Percentiles rank a stretch among this genome's conserved stretches.
phyloP scores from a whole-genome alignment of 1,140 invertebrate species.

The Cyrtorhinus lividipennis region DNA sequence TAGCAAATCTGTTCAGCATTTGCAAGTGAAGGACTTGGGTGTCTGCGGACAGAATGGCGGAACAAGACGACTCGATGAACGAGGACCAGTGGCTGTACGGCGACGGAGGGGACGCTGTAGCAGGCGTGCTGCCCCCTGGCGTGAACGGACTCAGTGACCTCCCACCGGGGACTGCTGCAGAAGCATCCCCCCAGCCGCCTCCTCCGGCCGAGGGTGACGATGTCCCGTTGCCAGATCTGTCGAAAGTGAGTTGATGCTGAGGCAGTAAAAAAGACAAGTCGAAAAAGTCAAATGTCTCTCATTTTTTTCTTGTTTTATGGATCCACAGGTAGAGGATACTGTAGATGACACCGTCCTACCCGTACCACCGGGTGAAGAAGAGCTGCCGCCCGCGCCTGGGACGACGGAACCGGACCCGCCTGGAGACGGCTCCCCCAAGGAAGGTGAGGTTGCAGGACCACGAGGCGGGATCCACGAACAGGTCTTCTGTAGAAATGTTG shows the following conservation, averaged over 20 bases:
- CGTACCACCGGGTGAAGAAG: background rate
- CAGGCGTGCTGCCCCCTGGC: background rate
- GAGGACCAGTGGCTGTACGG: conserved; percentile 64
- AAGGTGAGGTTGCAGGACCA: background rate
- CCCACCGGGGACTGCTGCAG: conserved; percentile 30
- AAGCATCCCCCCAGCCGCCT: conserved; percentile 36
- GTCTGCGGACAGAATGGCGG: background rate
- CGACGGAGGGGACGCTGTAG: conserved; percentile 29
- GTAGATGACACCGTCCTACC: background rate
- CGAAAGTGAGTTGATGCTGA: background rate
- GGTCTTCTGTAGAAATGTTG: too few species aligned
- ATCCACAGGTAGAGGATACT: background rate
- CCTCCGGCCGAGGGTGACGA: background rate
- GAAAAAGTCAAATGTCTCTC: too few species aligned
- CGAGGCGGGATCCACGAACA: too few species aligned
- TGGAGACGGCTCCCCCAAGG: background rate
- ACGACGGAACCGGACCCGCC: background rate
- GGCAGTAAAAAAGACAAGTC: too few species aligned
- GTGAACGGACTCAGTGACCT: background rate
- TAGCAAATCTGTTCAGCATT: too few species aligned
- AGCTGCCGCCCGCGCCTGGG: background rate
- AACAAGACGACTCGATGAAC: conserved; percentile 41
- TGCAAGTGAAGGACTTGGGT: too few species aligned
- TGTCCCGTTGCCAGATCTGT: background rate
- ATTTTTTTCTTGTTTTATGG: too few species aligned